Evolutionary conservation across 2,888 invertebrate genomes (phyloP).

Genomic region (Eledona agricola): DNA sequence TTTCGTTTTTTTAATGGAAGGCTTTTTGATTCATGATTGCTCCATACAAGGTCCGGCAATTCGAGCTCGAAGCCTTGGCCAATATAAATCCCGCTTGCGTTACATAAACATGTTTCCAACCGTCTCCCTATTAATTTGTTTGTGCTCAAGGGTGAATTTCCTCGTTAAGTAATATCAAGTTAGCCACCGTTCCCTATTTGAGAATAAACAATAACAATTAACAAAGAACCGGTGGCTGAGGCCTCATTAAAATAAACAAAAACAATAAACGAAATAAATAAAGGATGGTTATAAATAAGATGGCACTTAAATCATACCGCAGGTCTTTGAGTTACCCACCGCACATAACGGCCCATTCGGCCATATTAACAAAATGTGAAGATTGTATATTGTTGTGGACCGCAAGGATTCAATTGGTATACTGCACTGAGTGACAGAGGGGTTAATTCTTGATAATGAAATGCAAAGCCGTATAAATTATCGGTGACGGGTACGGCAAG

Average conservation of each 20-base stretch:
- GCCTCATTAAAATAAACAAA: slow-evolving; percentile 31
- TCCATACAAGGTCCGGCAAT: background rate
- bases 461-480: slow-evolving; percentile 53
- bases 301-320: slow-evolving; percentile 32
- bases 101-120: slow-evolving; percentile 23
- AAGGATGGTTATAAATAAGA: slow-evolving; percentile 23
- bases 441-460: slow-evolving; percentile 53
- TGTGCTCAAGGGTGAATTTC: slow-evolving; percentile 21
- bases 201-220: slow-evolving; percentile 44
- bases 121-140: slow-evolving; percentile 27
- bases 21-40: too few relatives aligned
- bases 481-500: slow-evolving; percentile 47
- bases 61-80: background rate
- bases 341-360: slow-evolving; percentile 33
- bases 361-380: slow-evolving; percentile 18
- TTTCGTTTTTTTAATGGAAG: too few relatives aligned
- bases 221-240: slow-evolving; percentile 22
- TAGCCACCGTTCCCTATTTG: slow-evolving; percentile 38
- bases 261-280: slow-evolving; percentile 37
- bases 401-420: slow-evolving; percentile 39
- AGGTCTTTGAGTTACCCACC: slow-evolving; percentile 31
- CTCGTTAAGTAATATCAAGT: slow-evolving; percentile 38
- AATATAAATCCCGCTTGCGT: slow-evolving; percentile 17
- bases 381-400: background rate
- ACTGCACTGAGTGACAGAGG: slow-evolving; percentile 48